Base-by-base conservation (phyloP, 2,888 invertebrate genomes). In the Diogma glabrata region DNA sequence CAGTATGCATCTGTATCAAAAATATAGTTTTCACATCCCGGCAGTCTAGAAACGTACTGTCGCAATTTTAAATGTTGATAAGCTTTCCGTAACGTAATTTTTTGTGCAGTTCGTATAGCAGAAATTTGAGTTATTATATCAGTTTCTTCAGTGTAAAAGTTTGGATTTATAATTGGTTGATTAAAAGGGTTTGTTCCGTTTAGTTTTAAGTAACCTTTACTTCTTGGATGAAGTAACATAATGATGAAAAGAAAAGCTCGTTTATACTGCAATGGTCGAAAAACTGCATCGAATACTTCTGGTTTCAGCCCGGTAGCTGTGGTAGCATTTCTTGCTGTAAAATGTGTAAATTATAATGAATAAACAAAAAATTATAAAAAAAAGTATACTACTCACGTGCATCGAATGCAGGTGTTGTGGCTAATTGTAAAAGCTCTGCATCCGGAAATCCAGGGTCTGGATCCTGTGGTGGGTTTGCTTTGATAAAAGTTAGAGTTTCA, bases 111-210 rank as follows among this genome's bases (percentile, higher is more conserved):
- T 57, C 83, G 80, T 36, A 84, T 77, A 0, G 78, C 74, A 14
- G 75, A 74, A 4, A 82, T 64, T 47, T 81, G 67, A 1, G 77
- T 77, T n/a, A 73, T 72, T 1, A 79, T 66, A 59, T 88, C 75
- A 20, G 76, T 63, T 52, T 76, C 77, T 60, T 86, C 76, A 0
- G 76, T 74, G 53, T 90, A 75, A 63, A 91, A 91, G 60, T 91
- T 87, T 0, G 88, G 83, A 58, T 87, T 79, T 58, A 93, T 78
- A 12, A 78, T 68, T 0, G 92, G 90, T 58, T 81, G 78, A 26
- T 82, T 79, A 45, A 80, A 75, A 0, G 90, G 87, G 69, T 91
- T 79, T 10, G 69, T 78, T 38, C 81, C 78, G 58, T 73, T 76
- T 7, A 93, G 68, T 60, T 73, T 75, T 0, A 87, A 57, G 20